phyloP scores from a whole-genome alignment of 1,140 invertebrate species.

The Ganaspis sp. region DNA sequence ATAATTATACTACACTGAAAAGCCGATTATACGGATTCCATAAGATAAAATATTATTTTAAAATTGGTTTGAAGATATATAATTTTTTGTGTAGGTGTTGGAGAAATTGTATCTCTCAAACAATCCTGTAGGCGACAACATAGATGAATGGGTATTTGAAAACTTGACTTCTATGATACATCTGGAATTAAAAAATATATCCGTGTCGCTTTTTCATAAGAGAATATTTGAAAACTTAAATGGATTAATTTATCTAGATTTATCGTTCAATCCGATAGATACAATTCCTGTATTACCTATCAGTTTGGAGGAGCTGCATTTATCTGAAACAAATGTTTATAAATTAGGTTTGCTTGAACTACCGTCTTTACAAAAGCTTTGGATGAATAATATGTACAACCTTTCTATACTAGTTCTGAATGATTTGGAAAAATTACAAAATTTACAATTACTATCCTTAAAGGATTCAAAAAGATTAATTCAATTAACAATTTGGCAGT shows the following conservation, averaged over 20 bases:
- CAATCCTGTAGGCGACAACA: conserved; percentile 69
- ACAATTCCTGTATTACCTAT: conserved; percentile 63
- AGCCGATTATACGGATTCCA: no score
- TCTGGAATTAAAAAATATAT: conserved; percentile 66
- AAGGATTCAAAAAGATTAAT: conserved; percentile 55
- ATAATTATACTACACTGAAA: no score
- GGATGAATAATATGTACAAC: conserved; percentile 65
- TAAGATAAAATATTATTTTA: no score
- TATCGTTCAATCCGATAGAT: conserved; percentile 68
- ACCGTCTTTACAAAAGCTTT: conserved; percentile 59
- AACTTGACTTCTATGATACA: conserved; percentile 58
- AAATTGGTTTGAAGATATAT: no score
- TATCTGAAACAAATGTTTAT: conserved; percentile 66
- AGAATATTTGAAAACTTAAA: conserved; percentile 63
- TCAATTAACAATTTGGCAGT: conserved; percentile 57
- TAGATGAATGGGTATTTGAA: conserved; percentile 69
- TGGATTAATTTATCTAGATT: conserved; percentile 63
- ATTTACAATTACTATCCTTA: conserved; percentile 64
- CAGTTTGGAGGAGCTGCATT: conserved; percentile 61
- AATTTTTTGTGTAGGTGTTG: conserved; percentile 61
- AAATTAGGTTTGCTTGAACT: conserved; percentile 56
- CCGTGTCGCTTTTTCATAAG: conserved; percentile 58
- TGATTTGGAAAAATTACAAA: conserved; percentile 68
- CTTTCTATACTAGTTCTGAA: conserved; percentile 63
- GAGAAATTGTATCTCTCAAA: conserved; percentile 67